A percentile compares a stretch with the other conserved stretches of the same genome.
These are phyloP conservation scores for Styela clava DNA, from an alignment of 23 tunicate genomes.

Conservation along the genomic window DNA sequence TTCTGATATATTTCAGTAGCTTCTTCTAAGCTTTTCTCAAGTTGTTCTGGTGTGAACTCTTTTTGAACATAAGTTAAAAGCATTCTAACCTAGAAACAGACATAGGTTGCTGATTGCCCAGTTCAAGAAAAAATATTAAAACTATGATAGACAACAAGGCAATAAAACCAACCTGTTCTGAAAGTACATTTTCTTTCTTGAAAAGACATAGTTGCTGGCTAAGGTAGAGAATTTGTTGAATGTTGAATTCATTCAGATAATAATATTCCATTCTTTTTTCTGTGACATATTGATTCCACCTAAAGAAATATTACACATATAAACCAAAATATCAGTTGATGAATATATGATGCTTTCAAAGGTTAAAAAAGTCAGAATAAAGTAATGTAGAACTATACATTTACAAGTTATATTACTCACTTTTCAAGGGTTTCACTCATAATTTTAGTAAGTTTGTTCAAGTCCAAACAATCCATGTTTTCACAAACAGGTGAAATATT, in stretches of 20 bases:
- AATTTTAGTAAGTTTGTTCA: background rate
- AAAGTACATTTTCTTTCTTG: background rate
- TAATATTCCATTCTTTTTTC: slow-evolving; percentile 50
- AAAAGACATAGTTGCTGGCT: slow-evolving; percentile 41
- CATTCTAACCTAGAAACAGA: background rate
- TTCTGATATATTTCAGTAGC: background rate
- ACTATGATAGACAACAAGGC: too few relatives aligned
- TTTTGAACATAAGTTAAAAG: background rate
- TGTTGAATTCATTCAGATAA: slow-evolving; percentile 62
- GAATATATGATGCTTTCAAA: too few relatives aligned
- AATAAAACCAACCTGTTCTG: too few relatives aligned
- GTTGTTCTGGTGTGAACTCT: background rate
- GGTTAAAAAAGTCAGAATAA: too few relatives aligned
- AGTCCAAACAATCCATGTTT: background rate
- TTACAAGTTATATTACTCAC: too few relatives aligned
- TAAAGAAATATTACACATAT: background rate
- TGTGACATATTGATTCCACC: slow-evolving; percentile 34
- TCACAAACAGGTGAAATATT: background rate
- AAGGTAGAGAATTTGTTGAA: slow-evolving; percentile 60
- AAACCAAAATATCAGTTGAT: too few relatives aligned
- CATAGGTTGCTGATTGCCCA: too few relatives aligned
- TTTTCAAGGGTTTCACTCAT: slow-evolving; percentile 4
- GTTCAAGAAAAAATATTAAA: background rate
- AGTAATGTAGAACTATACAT: too few relatives aligned
- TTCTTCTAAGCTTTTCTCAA: background rate